Conservation (phyloP, 2,113 vertebrate genomes). For the Pomatorhinus ruficollis region DNA sequence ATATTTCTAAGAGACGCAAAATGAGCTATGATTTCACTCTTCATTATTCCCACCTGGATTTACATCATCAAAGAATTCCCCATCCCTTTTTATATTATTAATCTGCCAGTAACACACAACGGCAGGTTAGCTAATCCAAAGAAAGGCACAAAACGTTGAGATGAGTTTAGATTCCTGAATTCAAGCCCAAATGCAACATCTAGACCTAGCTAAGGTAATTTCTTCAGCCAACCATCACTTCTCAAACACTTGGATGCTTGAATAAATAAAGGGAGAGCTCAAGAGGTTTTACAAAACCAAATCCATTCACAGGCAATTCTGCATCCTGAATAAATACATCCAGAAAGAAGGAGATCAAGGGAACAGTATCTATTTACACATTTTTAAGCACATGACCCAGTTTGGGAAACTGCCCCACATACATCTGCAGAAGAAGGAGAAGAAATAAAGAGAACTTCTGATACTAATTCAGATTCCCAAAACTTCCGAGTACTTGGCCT, state of each 20-base stretch:
- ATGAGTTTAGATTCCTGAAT: not conserved
- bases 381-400: not conserved
- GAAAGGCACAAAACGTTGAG: not conserved
- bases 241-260: not conserved
- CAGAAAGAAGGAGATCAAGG: not conserved
- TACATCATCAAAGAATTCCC: not conserved
- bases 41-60: not conserved
- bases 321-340: not conserved
- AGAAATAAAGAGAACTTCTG: not conserved
- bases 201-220: not conserved
- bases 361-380: not conserved
- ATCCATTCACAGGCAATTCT: not conserved
- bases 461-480: not conserved
- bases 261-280: not conserved
- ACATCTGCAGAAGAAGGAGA: not conserved
- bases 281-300: not conserved
- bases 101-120: not conserved
- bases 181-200: not conserved
- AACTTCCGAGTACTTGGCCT: not conserved
- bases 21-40: not conserved
- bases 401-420: not conserved
- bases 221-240: not conserved
- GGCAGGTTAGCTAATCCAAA: not conserved
- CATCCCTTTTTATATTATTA: not conserved
- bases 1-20: not conserved